Base-by-base conservation (phyloP, 1,140 invertebrate genomes). In the Polypedilum pembai region DNA sequence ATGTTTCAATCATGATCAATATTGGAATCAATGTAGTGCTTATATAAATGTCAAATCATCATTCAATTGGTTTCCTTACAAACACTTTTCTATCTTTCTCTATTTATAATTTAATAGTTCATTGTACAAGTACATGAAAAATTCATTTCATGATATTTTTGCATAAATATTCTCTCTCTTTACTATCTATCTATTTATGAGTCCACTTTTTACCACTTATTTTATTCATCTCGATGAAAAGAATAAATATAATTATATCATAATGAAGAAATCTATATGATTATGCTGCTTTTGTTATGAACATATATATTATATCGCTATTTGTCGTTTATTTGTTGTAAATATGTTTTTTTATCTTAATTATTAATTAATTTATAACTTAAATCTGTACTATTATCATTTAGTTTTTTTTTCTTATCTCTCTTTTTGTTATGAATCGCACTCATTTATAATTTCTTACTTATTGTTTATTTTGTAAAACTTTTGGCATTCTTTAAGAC, bases 261-360 rank as follows among this genome's bases (percentile, higher is more conserved):
- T 33, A 33, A 33, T 33, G 24, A 33, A 3, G 24, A 33, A 33
- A 33, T 3, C 5, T 33, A 33, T 33, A 33, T 33, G 24, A 33
- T 33, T 33, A 33, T 33, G 24, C 24, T 56, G 45, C 45, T 56
- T 56, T 56, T 56, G 45, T 56, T 56, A 56, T 56, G 12, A 56
- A 56, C 24, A 33, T 33, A 33, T 33, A 33, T 33, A 33, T 33
- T 33, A 33, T 33, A 33, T 56, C 4, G 45, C 45, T 56, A 56
- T 56, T 56, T 56, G 45, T 56, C 45, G n/a, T 15, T 56, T 56
- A 56, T 56, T 56, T 56, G 45, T 56, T 56, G 45, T 56, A 56
- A 56, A 56, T 56, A 56, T 56, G 7, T 15, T 45, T 56, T 45
- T 56, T 56, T 56, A 56, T 45, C 15, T 15, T 45, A 12, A 56